A percentile compares a stretch with the other conserved stretches of the same genome.
These are phyloP conservation scores for Hydropotes inermis DNA, from an alignment of 2,113 vertebrate genomes.

Conservation along the genomic window DNA sequence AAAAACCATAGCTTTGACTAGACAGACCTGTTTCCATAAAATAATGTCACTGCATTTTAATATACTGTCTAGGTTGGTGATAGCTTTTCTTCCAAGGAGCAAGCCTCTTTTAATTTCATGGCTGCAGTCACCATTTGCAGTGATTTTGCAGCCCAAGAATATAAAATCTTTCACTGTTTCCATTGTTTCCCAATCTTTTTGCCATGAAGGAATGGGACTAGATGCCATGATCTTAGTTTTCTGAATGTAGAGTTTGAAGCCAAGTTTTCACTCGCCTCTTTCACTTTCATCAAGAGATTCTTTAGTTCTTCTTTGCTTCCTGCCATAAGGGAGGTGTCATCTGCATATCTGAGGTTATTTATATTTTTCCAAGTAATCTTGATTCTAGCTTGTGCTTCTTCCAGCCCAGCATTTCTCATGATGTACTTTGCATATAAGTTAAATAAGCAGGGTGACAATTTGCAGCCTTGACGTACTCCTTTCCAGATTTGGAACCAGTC, in stretches of 20 bases:
- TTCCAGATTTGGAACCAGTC: neutral
- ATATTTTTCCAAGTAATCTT: neutral
- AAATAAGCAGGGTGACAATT: neutral
- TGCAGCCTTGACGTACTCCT: neutral
- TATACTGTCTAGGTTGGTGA: neutral
- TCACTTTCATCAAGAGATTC: neutral
- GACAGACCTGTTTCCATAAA: too few species aligned
- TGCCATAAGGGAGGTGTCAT: neutral
- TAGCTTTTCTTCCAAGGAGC: too few species aligned
- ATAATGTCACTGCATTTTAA: too few species aligned
- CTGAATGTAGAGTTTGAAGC: neutral
- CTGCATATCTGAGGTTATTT: neutral
- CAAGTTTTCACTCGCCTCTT: neutral
- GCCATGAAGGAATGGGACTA: neutral
- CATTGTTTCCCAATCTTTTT: neutral
- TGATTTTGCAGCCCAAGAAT: too few species aligned
- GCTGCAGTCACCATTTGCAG: neutral
- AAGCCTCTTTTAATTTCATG: too few species aligned
- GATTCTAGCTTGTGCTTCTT: neutral
- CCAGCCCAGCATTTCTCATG: neutral
- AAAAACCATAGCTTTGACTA: too few species aligned
- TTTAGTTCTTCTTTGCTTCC: neutral
- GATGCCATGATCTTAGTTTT: neutral
- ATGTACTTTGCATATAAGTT: neutral
- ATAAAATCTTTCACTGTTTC: neutral